Evolutionary conservation across 2,888 invertebrate species (phyloP), one percentile per base, ranked within the genome.

Genomic region (Uloborus plumipes): DNA sequence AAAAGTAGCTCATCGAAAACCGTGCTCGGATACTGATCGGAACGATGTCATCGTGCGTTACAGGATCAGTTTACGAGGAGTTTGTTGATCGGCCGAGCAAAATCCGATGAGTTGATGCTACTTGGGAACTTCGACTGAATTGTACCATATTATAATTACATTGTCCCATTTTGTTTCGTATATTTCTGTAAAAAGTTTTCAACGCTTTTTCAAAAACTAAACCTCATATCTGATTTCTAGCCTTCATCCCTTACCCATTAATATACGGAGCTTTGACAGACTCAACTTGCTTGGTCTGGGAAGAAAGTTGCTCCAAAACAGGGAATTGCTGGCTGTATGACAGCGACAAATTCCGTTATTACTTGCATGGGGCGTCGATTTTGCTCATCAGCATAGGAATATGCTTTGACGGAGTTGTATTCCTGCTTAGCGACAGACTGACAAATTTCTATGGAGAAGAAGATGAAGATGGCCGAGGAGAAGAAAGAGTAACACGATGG

Each of bases 221-320:
- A 26, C 4, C 4, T 49, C 22, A 58, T 80, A 14, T 62, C 61
- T 64, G 58, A 69, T 2, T 69, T 82, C 14, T 64, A 86, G 86
- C 86, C 4, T 89, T 93, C 79, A 93, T 93, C 83, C 94, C 94
- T 0, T 93, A 93, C 7, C 93, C 94, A 0, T 92, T 94, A 75
- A 89, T 93, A 62, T 94, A 94, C 87, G 94, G 94, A 0, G 91
- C 91, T 16, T 91, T 93, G 66, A 92, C 94, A 90, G 93, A 93
- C 87, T 91, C 91, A 15, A 91, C 93, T 0, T 93, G 93, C 85
- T 87, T 93, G 53, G 90, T 93, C 26, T 93, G 93, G 93, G 92
- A 92, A 50, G 89, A 91, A 72, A 91, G 91, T 9, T 93, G 93
- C 86, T 92, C 91, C 0, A 89, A 89, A 26, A 90, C 88, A 53